Percentiles rank a stretch among this genome's conserved stretches.
Conservation (phyloP, 2,113 vertebrate genomes). For the Myotis davidii region DNA sequence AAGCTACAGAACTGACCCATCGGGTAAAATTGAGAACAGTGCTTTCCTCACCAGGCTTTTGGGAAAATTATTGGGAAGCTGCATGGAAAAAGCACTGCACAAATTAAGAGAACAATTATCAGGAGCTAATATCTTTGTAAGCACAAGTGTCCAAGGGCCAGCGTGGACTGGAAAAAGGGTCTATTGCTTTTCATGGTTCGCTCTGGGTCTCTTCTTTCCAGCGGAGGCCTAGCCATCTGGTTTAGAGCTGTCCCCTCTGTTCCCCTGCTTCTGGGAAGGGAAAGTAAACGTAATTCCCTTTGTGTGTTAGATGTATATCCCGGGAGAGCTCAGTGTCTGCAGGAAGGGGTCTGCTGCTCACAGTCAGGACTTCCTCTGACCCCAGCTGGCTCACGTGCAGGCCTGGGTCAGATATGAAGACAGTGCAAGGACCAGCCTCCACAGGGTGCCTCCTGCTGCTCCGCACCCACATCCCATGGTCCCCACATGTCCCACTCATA, state of each 20-base stretch:
- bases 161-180: not conserved
- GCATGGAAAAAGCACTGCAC: not conserved
- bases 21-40: not conserved
- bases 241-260: slow-evolving; percentile 31
- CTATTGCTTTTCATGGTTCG: not conserved
- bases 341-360: not conserved
- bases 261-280: not conserved
- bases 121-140: not conserved
- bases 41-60: not conserved
- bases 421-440: not conserved
- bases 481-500: not conserved
- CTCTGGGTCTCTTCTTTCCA: not conserved
- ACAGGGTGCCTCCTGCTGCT: not conserved
- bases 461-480: too few relatives aligned
- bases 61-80: not conserved
- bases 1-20: not conserved
- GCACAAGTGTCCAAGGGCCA: not conserved
- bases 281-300: slow-evolving; percentile 11
- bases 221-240: not conserved
- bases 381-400: not conserved
- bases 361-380: not conserved
- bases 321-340: not conserved
- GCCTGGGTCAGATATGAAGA: not conserved
- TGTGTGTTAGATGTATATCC: not conserved
- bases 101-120: not conserved